Evolutionary conservation across 64 coral and sea anemone genomes (phyloP).

Genomic region (Pachyseris speciosa): DNA sequence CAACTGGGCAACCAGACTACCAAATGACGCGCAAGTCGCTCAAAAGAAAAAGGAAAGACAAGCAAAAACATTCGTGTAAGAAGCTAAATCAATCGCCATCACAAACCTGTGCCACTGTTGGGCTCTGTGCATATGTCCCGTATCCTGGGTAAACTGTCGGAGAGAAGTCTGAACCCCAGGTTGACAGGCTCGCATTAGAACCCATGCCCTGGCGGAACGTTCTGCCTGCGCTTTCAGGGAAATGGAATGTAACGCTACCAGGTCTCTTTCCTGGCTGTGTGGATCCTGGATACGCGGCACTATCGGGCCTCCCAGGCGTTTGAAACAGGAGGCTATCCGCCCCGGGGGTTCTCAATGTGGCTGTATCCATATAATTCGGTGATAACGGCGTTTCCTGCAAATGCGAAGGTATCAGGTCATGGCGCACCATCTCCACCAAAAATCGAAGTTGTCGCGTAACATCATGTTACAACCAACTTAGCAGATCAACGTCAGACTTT

Average conservation of each 20-base stretch:
- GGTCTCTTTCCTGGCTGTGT: neutral
- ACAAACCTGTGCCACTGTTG: constrained; percentile 16
- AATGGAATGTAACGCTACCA: constrained; percentile 48
- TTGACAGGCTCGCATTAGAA: constrained; percentile 79
- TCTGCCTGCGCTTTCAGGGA: constrained; percentile 61
- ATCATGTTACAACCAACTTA: no score
- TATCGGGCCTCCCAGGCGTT: constrained; percentile 47
- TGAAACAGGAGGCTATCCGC: constrained; percentile 63
- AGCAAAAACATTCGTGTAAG: no score
- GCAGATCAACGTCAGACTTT: no score
- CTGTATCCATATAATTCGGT: constrained; percentile 64
- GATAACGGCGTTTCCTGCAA: constrained; percentile 67
- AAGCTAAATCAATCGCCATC: neutral
- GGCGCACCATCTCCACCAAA: no score
- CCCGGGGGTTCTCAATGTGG: constrained; percentile 71
- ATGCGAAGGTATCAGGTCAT: no score
- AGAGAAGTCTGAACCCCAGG: constrained; percentile 95
- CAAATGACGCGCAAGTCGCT: no score
- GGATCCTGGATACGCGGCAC: neutral
- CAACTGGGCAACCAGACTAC: no score
- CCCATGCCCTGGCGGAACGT: constrained; percentile 72
- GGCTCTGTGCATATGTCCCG: constrained; percentile 1
- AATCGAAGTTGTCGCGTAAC: no score
- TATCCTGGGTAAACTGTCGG: constrained; percentile 30
- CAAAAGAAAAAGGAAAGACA: no score